Evolutionary conservation across 92 coral and sea anemone genomes (phyloP).

Genomic region (Meandrina meandrites): DNA sequence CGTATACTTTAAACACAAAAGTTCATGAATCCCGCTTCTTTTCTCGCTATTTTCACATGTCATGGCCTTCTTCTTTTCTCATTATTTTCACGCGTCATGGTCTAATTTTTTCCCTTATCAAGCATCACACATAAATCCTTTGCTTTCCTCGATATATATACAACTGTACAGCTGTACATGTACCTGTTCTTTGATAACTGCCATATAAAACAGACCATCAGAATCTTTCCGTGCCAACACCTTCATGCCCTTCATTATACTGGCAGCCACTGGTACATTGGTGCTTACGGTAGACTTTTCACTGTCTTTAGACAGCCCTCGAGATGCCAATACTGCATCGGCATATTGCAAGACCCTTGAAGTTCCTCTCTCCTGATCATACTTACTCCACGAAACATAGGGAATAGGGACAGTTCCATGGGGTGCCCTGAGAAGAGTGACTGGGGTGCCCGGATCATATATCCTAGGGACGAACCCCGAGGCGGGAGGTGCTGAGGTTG

Average conservation of each 20-base stretch:
- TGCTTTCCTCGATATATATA: too few species aligned
- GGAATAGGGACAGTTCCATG: slow-evolving; percentile 82
- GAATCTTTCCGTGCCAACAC: slow-evolving; percentile 84
- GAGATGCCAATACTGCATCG: slow-evolving; percentile 89
- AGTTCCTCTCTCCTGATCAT: slow-evolving; percentile 48
- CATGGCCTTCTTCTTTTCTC: too few species aligned
- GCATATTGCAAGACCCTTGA: slow-evolving; percentile 89
- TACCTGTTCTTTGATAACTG: slow-evolving; percentile 87
- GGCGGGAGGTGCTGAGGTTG: slow-evolving; percentile 83
- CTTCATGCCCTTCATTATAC: slow-evolving; percentile 85
- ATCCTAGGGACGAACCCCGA: slow-evolving; percentile 70
- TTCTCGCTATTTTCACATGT: too few species aligned
- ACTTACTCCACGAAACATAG: slow-evolving; percentile 71
- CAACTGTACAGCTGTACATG: background rate
- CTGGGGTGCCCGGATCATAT: slow-evolving; percentile 64
- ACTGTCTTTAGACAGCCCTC: slow-evolving; percentile 83
- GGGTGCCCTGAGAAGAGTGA: slow-evolving; percentile 70
- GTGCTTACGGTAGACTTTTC: slow-evolving; percentile 46
- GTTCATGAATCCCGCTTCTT: too few species aligned
- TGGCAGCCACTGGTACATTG: slow-evolving; percentile 89
- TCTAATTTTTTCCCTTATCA: too few species aligned
- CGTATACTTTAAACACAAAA: too few species aligned
- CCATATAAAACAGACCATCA: slow-evolving; percentile 94
- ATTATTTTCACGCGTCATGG: too few species aligned
- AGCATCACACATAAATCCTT: too few species aligned